A percentile compares a stretch with the other conserved stretches of the same genome.
Evolutionary conservation across 2,888 invertebrate genomes (phyloP).

Genomic region (Caenorhabditis drosophilae): DNA sequence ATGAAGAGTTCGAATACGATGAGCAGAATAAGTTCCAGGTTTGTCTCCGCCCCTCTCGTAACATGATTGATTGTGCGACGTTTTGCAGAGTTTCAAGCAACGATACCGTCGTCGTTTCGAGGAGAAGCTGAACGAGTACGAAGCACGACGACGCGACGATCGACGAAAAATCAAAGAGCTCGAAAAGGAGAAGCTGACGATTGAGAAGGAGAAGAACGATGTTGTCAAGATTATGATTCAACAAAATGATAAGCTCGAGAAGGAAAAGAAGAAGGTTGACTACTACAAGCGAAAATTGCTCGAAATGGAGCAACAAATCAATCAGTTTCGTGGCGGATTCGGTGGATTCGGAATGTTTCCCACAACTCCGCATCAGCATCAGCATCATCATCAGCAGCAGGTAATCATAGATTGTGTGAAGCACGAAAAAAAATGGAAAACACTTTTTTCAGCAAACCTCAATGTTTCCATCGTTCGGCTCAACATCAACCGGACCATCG

Average conservation of each 20-base stretch:
- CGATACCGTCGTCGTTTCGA: conserved; percentile 24
- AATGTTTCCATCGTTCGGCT: conserved; percentile 13
- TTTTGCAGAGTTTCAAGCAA: conserved; percentile 15
- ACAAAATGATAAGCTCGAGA: conserved; percentile 25
- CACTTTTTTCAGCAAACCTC: conserved; percentile 8
- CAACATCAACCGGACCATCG: conserved; percentile 1
- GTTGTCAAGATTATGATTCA: conserved; percentile 27
- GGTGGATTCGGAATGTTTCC: conserved; percentile 16
- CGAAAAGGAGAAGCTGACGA: conserved; percentile 26
- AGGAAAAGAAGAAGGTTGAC: conserved; percentile 22
- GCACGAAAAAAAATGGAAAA: neutral
- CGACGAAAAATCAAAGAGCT: conserved; percentile 25
- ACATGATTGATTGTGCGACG: neutral
- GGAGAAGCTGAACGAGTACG: conserved; percentile 23
- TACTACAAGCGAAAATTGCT: conserved; percentile 25
- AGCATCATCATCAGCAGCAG: too few relatives aligned
- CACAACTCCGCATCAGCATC: conserved; percentile 15
- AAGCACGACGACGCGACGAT: conserved; percentile 15
- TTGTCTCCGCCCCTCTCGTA: neutral
- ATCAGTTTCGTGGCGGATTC: conserved; percentile 5
- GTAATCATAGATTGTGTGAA: too few relatives aligned
- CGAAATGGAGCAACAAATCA: conserved; percentile 29
- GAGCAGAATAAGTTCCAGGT: conserved; percentile 15
- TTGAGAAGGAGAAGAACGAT: conserved; percentile 32
- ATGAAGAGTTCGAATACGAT: conserved; percentile 17